Evolutionary conservation across 2,888 invertebrate genomes (phyloP), one percentile per base, ranked within the genome.

Genomic region (Entomobrya multifasciata): DNA sequence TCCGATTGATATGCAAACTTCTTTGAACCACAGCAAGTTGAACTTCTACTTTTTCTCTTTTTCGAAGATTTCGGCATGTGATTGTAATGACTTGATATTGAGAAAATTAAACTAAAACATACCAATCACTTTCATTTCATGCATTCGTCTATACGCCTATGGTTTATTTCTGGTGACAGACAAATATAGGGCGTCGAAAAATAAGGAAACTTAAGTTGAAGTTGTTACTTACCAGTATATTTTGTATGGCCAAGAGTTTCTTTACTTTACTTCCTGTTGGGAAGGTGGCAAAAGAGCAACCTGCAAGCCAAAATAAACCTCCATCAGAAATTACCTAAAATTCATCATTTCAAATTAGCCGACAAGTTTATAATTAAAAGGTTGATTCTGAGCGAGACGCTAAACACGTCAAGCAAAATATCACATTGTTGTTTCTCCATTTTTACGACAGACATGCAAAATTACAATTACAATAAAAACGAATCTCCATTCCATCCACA

Each of bases 311-410:
- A 67, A 67, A 67, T 44, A 67, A 67, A 44, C 44, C 13, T 27
- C 13, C 22, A 17, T 67, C 13, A 67, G 13, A 67, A 67, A 44
- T 67, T 67, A 67, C 30, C 17, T 36, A 65, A 15, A 44, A 67
- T 44, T 22, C 44, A 67, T 67, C 67, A 67, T 67, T 41, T 67
- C 44, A 67, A 67, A 67, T 67, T 67, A 67, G 20, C 20, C 67
- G 67, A 20, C 30, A 65, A 67, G 44, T 44, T 44, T 67, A 67
- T 15, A 67, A 44, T 67, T 67, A 67, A n/a, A 20, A 41, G 22
- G 44, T 44, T 20, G 13, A 65, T 65, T 65, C 67, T n/a, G n/a
- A n/a, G n/a, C n/a, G n/a, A 67, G 44, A 22, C 20, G 44, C 41
- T 44, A 44, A 6, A 6, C 10, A 41, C 6, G 41, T 67, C 65